Evolutionary conservation across 2,888 invertebrate species (phyloP).

Genomic region (Melanchra persicariae): DNA sequence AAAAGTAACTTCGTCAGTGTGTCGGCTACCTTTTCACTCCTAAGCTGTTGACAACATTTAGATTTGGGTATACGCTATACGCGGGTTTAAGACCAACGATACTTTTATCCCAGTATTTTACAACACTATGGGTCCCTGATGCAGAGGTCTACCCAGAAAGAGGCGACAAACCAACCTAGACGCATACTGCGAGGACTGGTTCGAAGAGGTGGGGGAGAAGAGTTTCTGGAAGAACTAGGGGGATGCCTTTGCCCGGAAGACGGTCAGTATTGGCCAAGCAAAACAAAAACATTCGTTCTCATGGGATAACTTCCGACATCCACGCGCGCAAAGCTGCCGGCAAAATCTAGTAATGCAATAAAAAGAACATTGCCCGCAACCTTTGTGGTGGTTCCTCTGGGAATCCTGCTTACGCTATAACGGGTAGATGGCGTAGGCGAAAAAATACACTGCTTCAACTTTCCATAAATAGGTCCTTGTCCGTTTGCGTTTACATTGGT

Average conservation of each 20-base stretch:
- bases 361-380: slow-evolving; percentile 42
- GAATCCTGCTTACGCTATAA: slow-evolving; percentile 41
- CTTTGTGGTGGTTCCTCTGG: slow-evolving; percentile 39
- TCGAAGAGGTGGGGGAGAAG: neutral
- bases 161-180: neutral
- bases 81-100: neutral
- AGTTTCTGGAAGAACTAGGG: neutral
- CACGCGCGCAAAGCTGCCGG: neutral
- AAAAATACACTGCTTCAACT: slow-evolving; percentile 44
- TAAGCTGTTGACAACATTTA: neutral
- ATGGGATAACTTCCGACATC: neutral
- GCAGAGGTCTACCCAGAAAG: neutral
- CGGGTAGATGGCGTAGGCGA: slow-evolving; percentile 23
- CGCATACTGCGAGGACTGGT: neutral
- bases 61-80: neutral
- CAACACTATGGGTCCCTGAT: neutral
- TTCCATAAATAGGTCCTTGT: slow-evolving; percentile 30
- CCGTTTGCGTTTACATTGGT: slow-evolving; percentile 22
- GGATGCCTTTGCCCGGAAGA: neutral
- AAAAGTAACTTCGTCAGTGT: neutral
- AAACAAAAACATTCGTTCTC: neutral
- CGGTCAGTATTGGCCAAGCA: neutral
- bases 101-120: neutral
- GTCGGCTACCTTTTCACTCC: neutral
- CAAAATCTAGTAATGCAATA: slow-evolving; percentile 17